phyloP scores from a whole-genome alignment of 2,113 vertebrate genomes.

The Anseranas semipalmata region DNA sequence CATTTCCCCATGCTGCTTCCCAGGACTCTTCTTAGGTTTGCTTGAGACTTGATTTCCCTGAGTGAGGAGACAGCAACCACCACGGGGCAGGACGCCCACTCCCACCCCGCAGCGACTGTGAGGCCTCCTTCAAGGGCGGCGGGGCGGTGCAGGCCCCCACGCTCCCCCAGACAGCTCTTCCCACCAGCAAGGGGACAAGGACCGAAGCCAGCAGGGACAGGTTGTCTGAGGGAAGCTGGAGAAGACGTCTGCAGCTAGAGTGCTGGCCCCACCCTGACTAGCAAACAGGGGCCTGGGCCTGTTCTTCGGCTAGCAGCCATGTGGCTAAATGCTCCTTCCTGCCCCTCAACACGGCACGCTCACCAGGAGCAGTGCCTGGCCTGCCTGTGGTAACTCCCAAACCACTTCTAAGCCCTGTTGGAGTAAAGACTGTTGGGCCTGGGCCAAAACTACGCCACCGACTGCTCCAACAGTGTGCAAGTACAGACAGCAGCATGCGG shows the following conservation, averaged over 20 bases:
- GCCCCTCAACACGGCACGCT: no score
- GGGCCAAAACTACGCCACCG: background rate
- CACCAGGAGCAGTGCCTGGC: background rate
- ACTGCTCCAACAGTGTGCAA: background rate
- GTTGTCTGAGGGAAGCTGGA: background rate
- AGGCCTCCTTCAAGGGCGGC: background rate
- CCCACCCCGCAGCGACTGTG: rapidly evolving
- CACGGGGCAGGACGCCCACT: background rate
- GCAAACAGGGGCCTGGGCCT: background rate
- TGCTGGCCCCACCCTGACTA: background rate
- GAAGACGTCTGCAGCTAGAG: background rate
- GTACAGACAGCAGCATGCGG: rapidly evolving
- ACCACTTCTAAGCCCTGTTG: background rate
- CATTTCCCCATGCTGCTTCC: background rate
- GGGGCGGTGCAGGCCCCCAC: rapidly evolving
- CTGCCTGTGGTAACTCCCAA: background rate
- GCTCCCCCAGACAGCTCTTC: background rate
- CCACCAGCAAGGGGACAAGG: background rate
- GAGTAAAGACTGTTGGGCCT: background rate
- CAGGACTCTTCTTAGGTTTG: background rate
- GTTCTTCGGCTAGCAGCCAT: background rate
- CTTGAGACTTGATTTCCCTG: background rate
- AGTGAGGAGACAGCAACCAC: background rate
- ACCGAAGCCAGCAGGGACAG: background rate
- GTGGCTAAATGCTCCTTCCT: background rate